phyloP scores from a whole-genome alignment of 2,888 invertebrate genomes.

The Campoplex nolae region DNA sequence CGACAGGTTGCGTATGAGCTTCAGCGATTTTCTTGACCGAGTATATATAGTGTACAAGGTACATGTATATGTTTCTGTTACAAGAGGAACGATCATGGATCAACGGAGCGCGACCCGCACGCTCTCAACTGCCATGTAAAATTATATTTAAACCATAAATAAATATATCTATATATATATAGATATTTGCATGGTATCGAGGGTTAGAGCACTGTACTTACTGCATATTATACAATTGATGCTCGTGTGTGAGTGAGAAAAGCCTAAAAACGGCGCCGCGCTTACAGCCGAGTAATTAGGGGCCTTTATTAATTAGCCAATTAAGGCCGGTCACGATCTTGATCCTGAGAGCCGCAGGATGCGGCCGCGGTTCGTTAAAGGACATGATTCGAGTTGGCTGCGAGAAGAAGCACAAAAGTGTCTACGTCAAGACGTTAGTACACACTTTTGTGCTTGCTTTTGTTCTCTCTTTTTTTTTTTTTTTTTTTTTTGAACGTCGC shows the following conservation, averaged over 20 bases:
- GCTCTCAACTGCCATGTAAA: constrained; percentile 31
- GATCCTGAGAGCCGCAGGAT: constrained; percentile 77
- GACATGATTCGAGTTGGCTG: constrained; percentile 76
- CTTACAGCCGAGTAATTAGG: constrained; percentile 78
- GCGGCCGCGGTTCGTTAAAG: constrained; percentile 79
- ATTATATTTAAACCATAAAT: background rate
- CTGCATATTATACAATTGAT: constrained; percentile 19
- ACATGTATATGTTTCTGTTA: background rate
- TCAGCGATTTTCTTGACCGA: constrained; percentile 14
- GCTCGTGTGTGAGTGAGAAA: constrained; percentile 67
- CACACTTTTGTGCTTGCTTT: background rate
- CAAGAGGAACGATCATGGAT: constrained; percentile 36
- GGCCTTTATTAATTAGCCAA: constrained; percentile 82
- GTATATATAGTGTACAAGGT: background rate
- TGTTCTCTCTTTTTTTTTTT: constrained; percentile 11
- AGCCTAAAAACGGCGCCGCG: constrained; percentile 74
- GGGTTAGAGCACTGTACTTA: constrained; percentile 40
- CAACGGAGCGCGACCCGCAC: constrained; percentile 71
- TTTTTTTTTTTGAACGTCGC: background rate
- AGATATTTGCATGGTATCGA: background rate
- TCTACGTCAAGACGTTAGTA: constrained; percentile 47
- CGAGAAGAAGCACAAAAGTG: constrained; percentile 51
- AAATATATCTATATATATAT: constrained; percentile 10
- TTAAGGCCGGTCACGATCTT: constrained; percentile 79
- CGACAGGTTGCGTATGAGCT: constrained; percentile 44